Evolutionary conservation across 2,797 vertebrate species (phyloP), one percentile per base, ranked within the genome.

Genomic region (Echeneis naucrates): DNA sequence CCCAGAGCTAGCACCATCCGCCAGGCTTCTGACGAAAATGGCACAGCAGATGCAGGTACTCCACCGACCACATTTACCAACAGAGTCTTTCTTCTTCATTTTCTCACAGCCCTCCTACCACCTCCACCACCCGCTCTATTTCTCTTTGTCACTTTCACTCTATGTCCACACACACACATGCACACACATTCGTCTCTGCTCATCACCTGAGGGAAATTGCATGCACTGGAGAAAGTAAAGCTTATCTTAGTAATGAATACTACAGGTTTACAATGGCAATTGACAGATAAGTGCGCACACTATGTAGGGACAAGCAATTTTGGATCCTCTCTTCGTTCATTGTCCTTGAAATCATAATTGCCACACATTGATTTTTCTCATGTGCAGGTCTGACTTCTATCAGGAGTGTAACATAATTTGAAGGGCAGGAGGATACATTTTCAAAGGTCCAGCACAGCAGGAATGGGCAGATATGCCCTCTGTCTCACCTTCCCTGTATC

Each of bases 1-100:
- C 96, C 97, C 84, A 95, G 97, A 81, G 94, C 95, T 54, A 94
- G 95, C 74, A 93, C 95, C 72, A 91, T 95, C 85, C 96, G 97
- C 32, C 97, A 96, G 92, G 94, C 95, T 56, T 88, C 94, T 0
- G 98, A 98, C 0, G 97, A 98, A 80, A 90, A 88, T 54, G 81
- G 91, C 72, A 75, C 94, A 52, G 95, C 93, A 2, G 97, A 98
- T 1, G 73, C 96, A 95, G 97, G 97, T 98, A 95, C 72, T 69
- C 78, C 52, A 67, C 77, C 73, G 56, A 77, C 77, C 68, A 55
- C 83, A 89, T 86, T 84, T 78, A 77, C 81, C 76, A 65, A 69
- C 66, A 72, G 19, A 58, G 58, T 63, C 51, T 77, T 78, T 66
- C 40, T 55, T 76, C 70, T 70, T 69, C 71, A 51, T 60, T 78